A percentile compares a stretch with the other conserved stretches of the same genome.
phyloP scores from a whole-genome alignment of 2,797 vertebrate species.

The Rhabdomys pumilio region DNA sequence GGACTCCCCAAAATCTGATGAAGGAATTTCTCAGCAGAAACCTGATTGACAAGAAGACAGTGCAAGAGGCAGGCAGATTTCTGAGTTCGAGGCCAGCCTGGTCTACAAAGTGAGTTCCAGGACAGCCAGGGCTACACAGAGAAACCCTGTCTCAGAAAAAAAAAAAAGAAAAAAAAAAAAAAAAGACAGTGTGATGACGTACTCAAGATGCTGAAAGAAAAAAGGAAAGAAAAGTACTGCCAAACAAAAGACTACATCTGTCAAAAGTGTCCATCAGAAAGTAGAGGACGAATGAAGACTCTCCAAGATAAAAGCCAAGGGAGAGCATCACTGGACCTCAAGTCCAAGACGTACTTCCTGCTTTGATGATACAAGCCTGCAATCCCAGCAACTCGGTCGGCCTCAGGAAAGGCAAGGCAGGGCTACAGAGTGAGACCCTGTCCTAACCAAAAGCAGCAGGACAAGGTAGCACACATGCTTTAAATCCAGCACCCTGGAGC shows the following conservation, averaged over 20 bases:
- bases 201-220: constrained; percentile 24
- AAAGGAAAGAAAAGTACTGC: background rate
- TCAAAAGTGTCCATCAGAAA: constrained; percentile 38
- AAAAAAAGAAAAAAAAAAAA: no score
- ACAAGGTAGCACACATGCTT: rapidly evolving
- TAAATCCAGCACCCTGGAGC: background rate
- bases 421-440: background rate
- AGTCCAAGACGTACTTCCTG: background rate
- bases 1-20: background rate
- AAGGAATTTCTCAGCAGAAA: constrained; percentile 40
- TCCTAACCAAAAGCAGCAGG: background rate
- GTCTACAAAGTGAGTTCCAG: no score
- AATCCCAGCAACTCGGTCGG: background rate
- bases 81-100: no score
- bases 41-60: background rate
- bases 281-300: background rate
- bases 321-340: background rate
- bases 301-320: background rate
- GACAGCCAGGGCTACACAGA: no score
- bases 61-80: no score
- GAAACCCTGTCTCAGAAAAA: no score
- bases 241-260: background rate
- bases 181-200: background rate
- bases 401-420: background rate
- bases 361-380: background rate